These are phyloP conservation scores for Isurus oxyrinchus DNA, from an alignment of 2,113 vertebrate species.

Conservation along the genomic window DNA sequence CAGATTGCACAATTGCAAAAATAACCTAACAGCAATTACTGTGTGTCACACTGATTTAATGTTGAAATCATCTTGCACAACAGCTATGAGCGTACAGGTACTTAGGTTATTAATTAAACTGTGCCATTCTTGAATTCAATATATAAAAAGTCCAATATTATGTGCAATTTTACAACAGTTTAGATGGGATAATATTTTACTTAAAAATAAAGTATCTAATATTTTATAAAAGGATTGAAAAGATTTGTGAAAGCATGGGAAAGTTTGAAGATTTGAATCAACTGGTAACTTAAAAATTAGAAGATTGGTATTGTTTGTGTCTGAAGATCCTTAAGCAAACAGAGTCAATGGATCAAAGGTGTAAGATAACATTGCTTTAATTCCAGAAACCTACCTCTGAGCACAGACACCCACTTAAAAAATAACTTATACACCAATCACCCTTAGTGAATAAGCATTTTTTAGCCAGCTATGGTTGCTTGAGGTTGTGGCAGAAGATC, in stretches of 20 bases:
- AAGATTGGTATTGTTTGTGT: neutral
- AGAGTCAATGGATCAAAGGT: neutral
- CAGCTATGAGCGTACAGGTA: neutral
- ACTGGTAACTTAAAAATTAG: neutral
- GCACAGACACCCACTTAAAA: conserved; percentile 84
- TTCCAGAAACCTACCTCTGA: conserved; percentile 72
- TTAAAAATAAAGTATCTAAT: neutral
- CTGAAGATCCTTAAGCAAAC: neutral
- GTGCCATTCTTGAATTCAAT: neutral
- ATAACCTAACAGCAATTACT: neutral
- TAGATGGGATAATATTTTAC: neutral
- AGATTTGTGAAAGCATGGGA: too few species aligned
- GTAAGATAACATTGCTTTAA: neutral
- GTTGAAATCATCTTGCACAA: neutral
- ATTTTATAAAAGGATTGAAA: neutral
- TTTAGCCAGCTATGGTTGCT: conserved; percentile 96
- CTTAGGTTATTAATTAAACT: too few species aligned
- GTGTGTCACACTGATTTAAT: neutral
- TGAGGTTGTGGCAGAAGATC: conserved; percentile 99
- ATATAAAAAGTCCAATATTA: neutral
- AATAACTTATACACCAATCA: conserved; percentile 79
- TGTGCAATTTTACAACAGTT: neutral
- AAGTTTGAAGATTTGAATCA: neutral
- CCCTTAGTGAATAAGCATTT: conserved; percentile 77
- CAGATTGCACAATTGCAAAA: neutral